Percentiles rank a stretch among this genome's conserved stretches.
phyloP scores from a whole-genome alignment of 2,888 invertebrate genomes.

The Thymelicus lineola region DNA sequence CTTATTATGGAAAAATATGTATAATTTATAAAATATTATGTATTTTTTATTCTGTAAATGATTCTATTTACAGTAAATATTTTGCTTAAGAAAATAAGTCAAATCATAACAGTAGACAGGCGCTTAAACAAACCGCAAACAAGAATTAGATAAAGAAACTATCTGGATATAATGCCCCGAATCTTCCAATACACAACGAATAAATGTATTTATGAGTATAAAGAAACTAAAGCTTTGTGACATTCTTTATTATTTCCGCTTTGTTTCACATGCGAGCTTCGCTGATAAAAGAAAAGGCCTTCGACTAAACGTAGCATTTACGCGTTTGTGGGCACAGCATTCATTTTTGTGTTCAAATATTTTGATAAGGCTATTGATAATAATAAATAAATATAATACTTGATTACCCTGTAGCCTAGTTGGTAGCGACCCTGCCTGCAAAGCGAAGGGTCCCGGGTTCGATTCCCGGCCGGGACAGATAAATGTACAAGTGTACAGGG shows the following conservation, averaged over 20 bases:
- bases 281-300: slow-evolving; percentile 15
- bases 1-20: not conserved
- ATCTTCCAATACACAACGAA: slow-evolving; percentile 4
- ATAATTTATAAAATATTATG: not conserved
- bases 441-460: too few species aligned
- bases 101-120: too few species aligned
- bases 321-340: not conserved
- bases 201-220: slow-evolving; percentile 8
- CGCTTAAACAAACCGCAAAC: not conserved
- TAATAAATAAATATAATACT: too few species aligned
- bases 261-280: slow-evolving; percentile 19
- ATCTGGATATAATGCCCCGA: not conserved
- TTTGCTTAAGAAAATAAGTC: too few species aligned
- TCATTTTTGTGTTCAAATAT: slow-evolving; percentile 12
- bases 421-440: too few species aligned
- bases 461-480: too few species aligned
- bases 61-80: too few species aligned
- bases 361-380: not conserved
- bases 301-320: slow-evolving; percentile 7
- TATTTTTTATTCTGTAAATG: too few species aligned
- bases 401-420: too few species aligned
- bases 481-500: too few species aligned
- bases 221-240: slow-evolving; percentile 11
- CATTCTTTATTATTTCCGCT: slow-evolving; percentile 21
- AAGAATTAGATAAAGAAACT: not conserved